These are phyloP conservation scores for Temnothorax curvispinosus DNA, from an alignment of 1,140 invertebrate genomes.

Conservation along the genomic window DNA sequence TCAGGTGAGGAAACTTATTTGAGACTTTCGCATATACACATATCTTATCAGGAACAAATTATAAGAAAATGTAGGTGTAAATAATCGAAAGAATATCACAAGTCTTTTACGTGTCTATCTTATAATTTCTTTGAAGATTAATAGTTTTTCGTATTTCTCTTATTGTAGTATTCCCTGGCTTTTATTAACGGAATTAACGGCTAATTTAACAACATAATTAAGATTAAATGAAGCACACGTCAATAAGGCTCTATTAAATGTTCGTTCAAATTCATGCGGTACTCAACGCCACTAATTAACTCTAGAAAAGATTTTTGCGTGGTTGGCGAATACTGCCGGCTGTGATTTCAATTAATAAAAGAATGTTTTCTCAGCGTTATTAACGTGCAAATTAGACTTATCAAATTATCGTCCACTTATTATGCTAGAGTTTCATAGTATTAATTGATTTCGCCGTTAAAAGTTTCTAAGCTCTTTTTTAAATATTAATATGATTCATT, in stretches of 20 bases:
- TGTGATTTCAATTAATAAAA: not conserved
- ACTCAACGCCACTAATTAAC: not conserved
- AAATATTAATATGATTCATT: not conserved
- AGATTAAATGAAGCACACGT: not conserved
- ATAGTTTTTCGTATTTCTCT: conserved; percentile 53
- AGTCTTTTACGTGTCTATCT: not conserved
- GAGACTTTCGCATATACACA: not conserved
- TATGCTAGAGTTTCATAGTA: not conserved
- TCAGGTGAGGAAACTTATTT: conserved; percentile 12
- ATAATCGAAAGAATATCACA: not conserved
- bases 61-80: not conserved
- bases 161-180: not conserved
- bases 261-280: not conserved
- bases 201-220: not conserved
- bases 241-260: not conserved
- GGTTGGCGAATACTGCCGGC: not conserved
- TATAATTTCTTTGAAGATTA: not conserved
- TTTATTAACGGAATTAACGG: not conserved
- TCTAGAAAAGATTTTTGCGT: conserved; percentile 24
- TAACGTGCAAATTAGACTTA: not conserved
- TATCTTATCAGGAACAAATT: not conserved
- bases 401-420: not conserved
- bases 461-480: not conserved
- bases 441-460: not conserved
- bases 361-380: not conserved